Evolutionary conservation across 1,140 invertebrate species (phyloP).

Genomic region (Cyclargus thomasi): DNA sequence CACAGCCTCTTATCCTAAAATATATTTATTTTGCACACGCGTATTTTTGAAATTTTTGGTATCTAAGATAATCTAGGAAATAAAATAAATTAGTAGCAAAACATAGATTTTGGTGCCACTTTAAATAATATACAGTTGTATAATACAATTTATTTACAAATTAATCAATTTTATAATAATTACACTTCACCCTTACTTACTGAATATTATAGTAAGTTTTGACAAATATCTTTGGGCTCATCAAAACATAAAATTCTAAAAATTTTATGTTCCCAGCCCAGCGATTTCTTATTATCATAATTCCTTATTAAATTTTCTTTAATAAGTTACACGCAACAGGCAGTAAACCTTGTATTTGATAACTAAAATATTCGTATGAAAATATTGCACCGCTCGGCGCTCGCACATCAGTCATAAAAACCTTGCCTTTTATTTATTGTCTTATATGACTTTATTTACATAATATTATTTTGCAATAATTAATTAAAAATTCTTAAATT

Average conservation of each 20-base stretch:
- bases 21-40: not conserved
- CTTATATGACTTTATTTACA: slow-evolving; percentile 8
- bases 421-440: slow-evolving; percentile 9
- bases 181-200: too few species aligned
- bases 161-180: too few species aligned
- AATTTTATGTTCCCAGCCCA: not conserved
- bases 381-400: not conserved
- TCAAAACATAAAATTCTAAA: not conserved
- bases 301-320: not conserved
- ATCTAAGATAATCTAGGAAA: not conserved
- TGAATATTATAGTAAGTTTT: too few species aligned
- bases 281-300: not conserved
- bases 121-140: too few species aligned
- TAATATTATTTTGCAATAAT: not conserved
- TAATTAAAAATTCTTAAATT: not conserved
- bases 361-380: not conserved
- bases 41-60: not conserved
- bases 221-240: too few species aligned
- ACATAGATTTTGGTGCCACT: too few species aligned
- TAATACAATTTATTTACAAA: too few species aligned
- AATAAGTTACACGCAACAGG: not conserved
- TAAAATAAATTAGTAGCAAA: not conserved
- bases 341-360: not conserved
- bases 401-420: not conserved
- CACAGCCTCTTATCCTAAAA: not conserved